These are phyloP conservation scores for Scaptomyza parva DNA, from an alignment of 2,888 invertebrate genomes.

Conservation along the genomic window DNA sequence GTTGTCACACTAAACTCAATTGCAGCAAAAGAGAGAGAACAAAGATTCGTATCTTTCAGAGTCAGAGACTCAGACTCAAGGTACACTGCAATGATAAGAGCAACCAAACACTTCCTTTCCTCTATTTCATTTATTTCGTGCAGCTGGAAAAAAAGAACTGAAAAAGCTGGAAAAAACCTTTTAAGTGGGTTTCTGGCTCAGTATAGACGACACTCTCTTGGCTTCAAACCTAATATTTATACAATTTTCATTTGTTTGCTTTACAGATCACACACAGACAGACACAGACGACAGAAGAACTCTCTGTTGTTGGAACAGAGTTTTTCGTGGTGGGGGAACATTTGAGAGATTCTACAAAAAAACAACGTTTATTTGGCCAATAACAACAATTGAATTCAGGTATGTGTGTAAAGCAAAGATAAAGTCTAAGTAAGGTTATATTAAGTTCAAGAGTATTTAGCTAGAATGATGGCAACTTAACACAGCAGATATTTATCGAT, in stretches of 20 bases:
- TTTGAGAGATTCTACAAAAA: conserved; percentile 17
- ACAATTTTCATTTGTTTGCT: conserved; percentile 73
- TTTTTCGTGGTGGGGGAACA: conserved; percentile 14
- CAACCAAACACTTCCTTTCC: conserved; percentile 22
- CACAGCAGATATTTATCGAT: background rate
- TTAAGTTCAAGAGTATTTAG: conserved; percentile 14
- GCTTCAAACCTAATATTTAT: conserved; percentile 62
- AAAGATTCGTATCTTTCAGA: conserved; percentile 52
- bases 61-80: too few species aligned
- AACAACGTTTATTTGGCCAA: conserved; percentile 45
- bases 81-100: conserved; percentile 60
- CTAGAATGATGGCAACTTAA: background rate
- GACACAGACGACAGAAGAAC: conserved; percentile 15
- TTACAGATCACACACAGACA: conserved; percentile 60
- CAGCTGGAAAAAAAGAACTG: too few species aligned
- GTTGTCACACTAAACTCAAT: conserved; percentile 79
- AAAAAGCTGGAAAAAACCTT: too few species aligned
- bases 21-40: conserved; percentile 38
- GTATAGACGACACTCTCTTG: conserved; percentile 12
- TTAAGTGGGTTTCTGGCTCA: conserved; percentile 76
- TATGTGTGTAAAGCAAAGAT: conserved; percentile 43
- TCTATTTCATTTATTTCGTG: conserved; percentile 44
- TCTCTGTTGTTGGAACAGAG: conserved; percentile 19
- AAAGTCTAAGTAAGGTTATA: conserved; percentile 19
- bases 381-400: conserved; percentile 47